Conservation (phyloP, 2,888 invertebrate genomes). For the Drosophila greeni region DNA sequence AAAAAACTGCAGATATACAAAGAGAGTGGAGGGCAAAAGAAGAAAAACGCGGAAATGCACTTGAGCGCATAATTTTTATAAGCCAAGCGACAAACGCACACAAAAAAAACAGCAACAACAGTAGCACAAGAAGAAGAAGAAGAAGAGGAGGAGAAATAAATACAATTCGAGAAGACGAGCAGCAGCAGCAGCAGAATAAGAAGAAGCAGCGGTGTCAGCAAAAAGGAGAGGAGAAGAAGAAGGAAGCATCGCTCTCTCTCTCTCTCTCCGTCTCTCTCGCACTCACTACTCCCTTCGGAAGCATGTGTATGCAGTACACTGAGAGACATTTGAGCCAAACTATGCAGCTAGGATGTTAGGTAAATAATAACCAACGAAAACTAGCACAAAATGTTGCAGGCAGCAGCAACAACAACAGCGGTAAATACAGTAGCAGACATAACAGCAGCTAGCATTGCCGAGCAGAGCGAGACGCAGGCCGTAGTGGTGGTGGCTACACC, state of each 20-base stretch:
- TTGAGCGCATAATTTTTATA: conserved; percentile 71
- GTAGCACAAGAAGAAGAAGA: conserved; percentile 22
- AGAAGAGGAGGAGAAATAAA: conserved; percentile 13
- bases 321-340: conserved; percentile 17
- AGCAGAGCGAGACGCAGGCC: conserved; percentile 47
- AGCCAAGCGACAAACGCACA: conserved; percentile 53
- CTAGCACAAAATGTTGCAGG: conserved; percentile 67
- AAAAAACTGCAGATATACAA: conserved; percentile 42
- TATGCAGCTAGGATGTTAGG: conserved; percentile 11
- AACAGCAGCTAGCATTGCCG: conserved; percentile 1
- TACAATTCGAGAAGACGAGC: conserved; percentile 32
- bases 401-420: conserved; percentile 39
- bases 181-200: conserved; percentile 52
- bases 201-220: conserved; percentile 25
- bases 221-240: conserved; percentile 10
- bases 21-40: conserved; percentile 33
- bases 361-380: conserved; percentile 28
- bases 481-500: conserved; percentile 44
- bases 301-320: conserved; percentile 35
- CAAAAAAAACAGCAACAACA: conserved; percentile 29
- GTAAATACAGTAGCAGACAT: conserved; percentile 8
- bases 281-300: conserved; percentile 8
- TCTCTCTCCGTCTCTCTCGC: conserved; percentile 32
- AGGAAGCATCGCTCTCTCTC: conserved; percentile 6
- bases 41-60: conserved; percentile 69